Conservation (phyloP, 2,113 vertebrate genomes). For the Rhagologus leucostigma region DNA sequence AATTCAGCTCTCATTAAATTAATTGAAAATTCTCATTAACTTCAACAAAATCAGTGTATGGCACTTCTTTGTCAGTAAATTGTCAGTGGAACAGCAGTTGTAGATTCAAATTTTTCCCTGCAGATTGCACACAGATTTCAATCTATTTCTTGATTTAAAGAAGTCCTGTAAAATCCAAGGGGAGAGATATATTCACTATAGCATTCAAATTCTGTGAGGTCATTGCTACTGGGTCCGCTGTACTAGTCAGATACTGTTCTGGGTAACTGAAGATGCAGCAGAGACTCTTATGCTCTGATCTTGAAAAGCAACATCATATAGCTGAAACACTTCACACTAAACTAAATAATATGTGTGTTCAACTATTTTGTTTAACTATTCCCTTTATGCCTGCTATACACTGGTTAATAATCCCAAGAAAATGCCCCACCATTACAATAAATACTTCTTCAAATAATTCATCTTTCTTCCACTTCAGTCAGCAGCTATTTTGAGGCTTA, state of each 20-base stretch:
- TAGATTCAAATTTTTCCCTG: background rate
- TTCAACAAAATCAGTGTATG: background rate
- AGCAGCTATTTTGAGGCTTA: background rate
- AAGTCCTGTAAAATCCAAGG: background rate
- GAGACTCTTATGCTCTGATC: background rate
- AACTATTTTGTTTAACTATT: background rate
- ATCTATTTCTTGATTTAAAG: background rate
- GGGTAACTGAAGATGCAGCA: background rate
- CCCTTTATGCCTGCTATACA: background rate
- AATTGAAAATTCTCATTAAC: conserved; percentile 3
- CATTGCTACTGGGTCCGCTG: background rate
- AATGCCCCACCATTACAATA: background rate
- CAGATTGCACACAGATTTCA: background rate
- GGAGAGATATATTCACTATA: background rate
- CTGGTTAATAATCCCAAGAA: background rate
- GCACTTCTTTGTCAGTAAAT: background rate
- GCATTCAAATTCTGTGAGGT: background rate
- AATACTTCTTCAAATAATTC: background rate
- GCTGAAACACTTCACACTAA: background rate
- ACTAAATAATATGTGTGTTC: background rate
- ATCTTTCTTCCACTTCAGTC: background rate
- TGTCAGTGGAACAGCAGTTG: background rate
- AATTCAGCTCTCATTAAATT: background rate
- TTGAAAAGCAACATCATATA: background rate
- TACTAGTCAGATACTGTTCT: background rate